These are phyloP conservation scores for Phalera bucephala DNA, from an alignment of 2,888 invertebrate species.

Conservation along the genomic window DNA sequence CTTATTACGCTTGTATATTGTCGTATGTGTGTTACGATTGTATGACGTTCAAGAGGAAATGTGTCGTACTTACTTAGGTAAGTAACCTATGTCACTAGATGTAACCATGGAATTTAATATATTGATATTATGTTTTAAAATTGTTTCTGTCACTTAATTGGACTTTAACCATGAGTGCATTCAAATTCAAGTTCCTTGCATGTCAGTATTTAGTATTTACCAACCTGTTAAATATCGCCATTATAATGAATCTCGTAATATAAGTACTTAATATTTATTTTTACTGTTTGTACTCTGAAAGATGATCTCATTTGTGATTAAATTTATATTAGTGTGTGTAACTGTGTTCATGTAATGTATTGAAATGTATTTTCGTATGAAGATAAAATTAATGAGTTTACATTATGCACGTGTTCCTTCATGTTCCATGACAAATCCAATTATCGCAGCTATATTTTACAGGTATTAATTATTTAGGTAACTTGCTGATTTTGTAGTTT, in stretches of 20 bases:
- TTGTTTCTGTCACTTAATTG: conserved; percentile 27
- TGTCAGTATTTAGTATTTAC: conserved; percentile 66
- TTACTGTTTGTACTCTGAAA: conserved; percentile 38
- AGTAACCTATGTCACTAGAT: conserved; percentile 21
- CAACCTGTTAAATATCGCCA: conserved; percentile 52
- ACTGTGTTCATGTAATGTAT: conserved; percentile 27
- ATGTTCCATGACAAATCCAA: neutral
- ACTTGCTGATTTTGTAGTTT: neutral
- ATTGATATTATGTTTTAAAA: conserved; percentile 15
- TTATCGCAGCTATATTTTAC: neutral
- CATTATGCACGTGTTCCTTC: neutral
- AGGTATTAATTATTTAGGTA: neutral
- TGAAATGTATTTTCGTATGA: conserved; percentile 33
- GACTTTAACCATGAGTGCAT: conserved; percentile 40
- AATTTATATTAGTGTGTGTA: conserved; percentile 26
- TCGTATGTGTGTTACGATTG: conserved; percentile 12
- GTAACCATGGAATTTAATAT: conserved; percentile 41
- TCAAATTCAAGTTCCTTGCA: conserved; percentile 55
- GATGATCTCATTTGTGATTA: conserved; percentile 45
- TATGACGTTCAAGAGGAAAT: conserved; percentile 20
- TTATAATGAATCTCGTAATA: conserved; percentile 55
- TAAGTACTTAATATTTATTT: conserved; percentile 45
- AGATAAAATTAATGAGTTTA: conserved; percentile 1
- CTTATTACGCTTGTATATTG: neutral
- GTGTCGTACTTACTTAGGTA: conserved; percentile 3